A percentile compares a stretch with the other conserved stretches of the same genome.
These are phyloP conservation scores for Agrochola macilenta DNA, from an alignment of 2,888 invertebrate species.

Conservation along the genomic window DNA sequence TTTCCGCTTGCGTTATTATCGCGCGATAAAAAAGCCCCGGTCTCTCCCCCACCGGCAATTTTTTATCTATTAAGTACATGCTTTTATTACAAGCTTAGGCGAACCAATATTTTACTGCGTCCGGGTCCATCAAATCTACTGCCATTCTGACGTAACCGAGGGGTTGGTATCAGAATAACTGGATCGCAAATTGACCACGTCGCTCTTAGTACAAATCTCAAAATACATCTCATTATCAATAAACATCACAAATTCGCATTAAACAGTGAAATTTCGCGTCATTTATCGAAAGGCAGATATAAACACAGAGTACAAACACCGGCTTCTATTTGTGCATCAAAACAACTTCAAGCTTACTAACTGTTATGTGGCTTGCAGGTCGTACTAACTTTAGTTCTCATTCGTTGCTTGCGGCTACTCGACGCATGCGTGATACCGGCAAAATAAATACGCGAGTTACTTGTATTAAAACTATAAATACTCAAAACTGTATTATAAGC, in stretches of 20 bases:
- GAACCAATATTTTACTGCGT: background rate
- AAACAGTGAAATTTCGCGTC: background rate
- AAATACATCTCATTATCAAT: too few species aligned
- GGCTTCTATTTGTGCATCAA: conserved; percentile 49
- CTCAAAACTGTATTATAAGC: conserved; percentile 19
- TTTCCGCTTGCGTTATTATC: background rate
- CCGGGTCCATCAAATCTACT: background rate
- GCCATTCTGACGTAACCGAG: too few species aligned
- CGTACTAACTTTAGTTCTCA: conserved; percentile 50
- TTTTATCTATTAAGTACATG: too few species aligned
- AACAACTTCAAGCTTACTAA: conserved; percentile 33
- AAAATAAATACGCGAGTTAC: conserved; percentile 55
- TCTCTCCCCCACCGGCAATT: too few species aligned
- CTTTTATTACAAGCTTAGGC: too few species aligned
- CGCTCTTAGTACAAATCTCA: too few species aligned
- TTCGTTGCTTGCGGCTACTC: conserved; percentile 46
- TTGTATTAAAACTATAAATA: conserved; percentile 23
- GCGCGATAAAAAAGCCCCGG: too few species aligned
- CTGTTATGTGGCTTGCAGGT: conserved; percentile 20
- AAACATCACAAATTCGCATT: too few species aligned
- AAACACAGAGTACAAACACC: conserved; percentile 4
- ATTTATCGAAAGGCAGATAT: background rate
- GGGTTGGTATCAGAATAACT: too few species aligned
- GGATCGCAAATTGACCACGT: too few species aligned
- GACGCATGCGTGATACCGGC: conserved; percentile 65